phyloP scores from a whole-genome alignment of 2,888 invertebrate species.

The Noctuana brunneofusca region DNA sequence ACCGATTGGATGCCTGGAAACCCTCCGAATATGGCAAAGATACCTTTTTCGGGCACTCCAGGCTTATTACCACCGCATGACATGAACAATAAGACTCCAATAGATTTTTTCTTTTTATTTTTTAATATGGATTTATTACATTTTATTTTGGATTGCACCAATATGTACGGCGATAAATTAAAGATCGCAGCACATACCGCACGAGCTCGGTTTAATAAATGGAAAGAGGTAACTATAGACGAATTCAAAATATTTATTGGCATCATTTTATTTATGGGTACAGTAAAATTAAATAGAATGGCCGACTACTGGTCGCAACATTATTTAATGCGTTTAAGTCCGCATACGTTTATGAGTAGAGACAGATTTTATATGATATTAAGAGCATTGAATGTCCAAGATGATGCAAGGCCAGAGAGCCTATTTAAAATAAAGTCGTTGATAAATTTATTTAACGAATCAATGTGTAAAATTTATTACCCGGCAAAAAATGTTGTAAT shows the following conservation, averaged over 20 bases:
- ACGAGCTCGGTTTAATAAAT: conserved; percentile 23
- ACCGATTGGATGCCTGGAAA: conserved; percentile 39
- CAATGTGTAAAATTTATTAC: conserved; percentile 41
- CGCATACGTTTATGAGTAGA: conserved; percentile 26
- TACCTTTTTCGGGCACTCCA: conserved; percentile 41
- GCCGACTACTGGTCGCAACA: conserved; percentile 37
- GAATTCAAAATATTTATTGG: conserved; percentile 38
- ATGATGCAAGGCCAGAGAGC: conserved; percentile 6
- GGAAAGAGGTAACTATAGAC: conserved; percentile 32
- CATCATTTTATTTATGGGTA: conserved; percentile 35
- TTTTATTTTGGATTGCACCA: conserved; percentile 24
- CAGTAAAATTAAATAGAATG: conserved; percentile 37
- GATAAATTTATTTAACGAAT: conserved; percentile 41
- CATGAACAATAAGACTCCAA: conserved; percentile 37
- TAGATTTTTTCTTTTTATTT: conserved; percentile 40
- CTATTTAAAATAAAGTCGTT: conserved; percentile 17
- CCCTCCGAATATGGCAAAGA: conserved; percentile 38
- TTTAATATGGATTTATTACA: background rate
- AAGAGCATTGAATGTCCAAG: conserved; percentile 33
- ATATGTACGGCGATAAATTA: conserved; percentile 35
- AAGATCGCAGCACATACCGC: conserved; percentile 30
- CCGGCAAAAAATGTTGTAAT: conserved; percentile 34
- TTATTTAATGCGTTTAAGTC: conserved; percentile 33
- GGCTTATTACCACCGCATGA: conserved; percentile 42
- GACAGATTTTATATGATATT: conserved; percentile 38